Conservation (phyloP, 2,113 vertebrate genomes). For the Mastomys coucha region DNA sequence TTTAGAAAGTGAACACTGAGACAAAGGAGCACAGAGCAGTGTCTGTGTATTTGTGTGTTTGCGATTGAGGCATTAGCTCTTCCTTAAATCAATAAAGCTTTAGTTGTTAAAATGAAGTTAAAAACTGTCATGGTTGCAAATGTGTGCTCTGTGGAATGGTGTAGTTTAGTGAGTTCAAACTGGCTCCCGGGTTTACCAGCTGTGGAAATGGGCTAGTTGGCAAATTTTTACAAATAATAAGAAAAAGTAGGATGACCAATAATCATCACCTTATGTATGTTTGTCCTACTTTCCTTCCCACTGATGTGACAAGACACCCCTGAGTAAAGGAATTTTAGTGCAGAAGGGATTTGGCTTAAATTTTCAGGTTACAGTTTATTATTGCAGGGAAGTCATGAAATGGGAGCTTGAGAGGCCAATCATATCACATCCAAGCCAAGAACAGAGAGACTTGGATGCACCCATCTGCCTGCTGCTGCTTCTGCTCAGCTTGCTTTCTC, state of each 20-base stretch:
- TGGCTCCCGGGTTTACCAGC: neutral
- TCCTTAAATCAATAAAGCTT: conserved; percentile 48
- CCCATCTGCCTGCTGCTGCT: neutral
- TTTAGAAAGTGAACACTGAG: neutral
- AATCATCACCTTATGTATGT: conserved; percentile 8
- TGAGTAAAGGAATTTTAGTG: neutral
- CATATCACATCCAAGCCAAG: neutral
- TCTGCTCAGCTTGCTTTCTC: neutral
- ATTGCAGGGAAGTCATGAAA: neutral
- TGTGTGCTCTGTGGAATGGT: neutral
- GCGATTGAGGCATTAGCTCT: neutral
- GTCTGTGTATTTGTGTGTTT: conserved; percentile 52
- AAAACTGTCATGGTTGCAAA: neutral
- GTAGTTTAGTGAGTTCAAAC: neutral
- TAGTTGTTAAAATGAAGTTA: conserved; percentile 48
- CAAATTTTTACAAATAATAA: conserved; percentile 9
- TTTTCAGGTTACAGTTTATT: neutral
- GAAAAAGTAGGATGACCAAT: conserved; percentile 36
- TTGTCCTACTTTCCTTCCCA: neutral
- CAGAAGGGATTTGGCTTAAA: neutral
- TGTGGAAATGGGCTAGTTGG: conserved; percentile 17
- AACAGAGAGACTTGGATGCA: neutral
- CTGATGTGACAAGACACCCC: neutral
- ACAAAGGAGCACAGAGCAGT: neutral
- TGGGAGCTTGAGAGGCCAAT: neutral